These are phyloP conservation scores for Aculops lycopersici DNA, from an alignment of 1,140 invertebrate species.

Conservation along the genomic window DNA sequence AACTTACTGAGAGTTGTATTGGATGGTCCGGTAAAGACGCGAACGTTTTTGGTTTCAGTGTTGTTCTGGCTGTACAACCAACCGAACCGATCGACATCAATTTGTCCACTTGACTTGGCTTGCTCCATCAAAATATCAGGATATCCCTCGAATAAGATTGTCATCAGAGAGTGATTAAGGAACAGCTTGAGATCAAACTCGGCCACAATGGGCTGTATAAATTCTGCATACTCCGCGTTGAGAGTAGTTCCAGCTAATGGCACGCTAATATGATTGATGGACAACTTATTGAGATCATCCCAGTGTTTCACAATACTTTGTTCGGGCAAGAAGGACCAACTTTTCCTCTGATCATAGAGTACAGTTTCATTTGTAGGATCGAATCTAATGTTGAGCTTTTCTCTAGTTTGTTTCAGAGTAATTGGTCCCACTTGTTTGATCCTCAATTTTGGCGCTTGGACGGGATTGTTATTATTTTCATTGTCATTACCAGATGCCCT, in stretches of 20 bases:
- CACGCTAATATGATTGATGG: slow-evolving; percentile 16
- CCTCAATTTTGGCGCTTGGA: neutral
- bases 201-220: neutral
- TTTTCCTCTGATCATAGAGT: slow-evolving; percentile 13
- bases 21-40: slow-evolving; percentile 14
- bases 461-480: slow-evolving; percentile 33
- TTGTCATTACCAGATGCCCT: slow-evolving; percentile 30
- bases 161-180: slow-evolving; percentile 6
- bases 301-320: slow-evolving; percentile 11
- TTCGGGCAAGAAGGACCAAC: slow-evolving; percentile 11
- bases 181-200: slow-evolving; percentile 5
- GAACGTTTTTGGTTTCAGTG: slow-evolving; percentile 14
- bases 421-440: slow-evolving; percentile 5
- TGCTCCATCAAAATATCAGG: slow-evolving; percentile 9
- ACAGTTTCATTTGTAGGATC: slow-evolving; percentile 14
- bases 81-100: slow-evolving; percentile 10
- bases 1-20: slow-evolving; percentile 11
- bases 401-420: slow-evolving; percentile 12
- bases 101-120: slow-evolving; percentile 3
- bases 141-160: slow-evolving; percentile 13
- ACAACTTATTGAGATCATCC: slow-evolving; percentile 13
- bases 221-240: neutral
- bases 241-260: slow-evolving; percentile 13
- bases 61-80: slow-evolving; percentile 11
- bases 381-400: slow-evolving; percentile 15